Base-by-base conservation (phyloP, 2,888 invertebrate species). In the Pinctada fucata region DNA sequence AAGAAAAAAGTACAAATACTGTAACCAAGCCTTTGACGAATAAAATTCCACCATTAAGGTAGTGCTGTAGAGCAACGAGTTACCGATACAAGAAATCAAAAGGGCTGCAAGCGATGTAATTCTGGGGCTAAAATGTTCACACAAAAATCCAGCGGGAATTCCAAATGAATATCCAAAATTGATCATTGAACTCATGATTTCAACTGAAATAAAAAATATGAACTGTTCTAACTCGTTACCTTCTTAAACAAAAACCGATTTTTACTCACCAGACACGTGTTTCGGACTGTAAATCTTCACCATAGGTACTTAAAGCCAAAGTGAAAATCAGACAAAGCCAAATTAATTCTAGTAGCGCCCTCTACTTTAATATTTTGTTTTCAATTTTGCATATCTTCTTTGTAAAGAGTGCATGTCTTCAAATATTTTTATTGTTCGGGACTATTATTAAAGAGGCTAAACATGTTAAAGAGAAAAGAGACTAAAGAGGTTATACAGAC, bases 121-220 rank as follows among this genome's bases (percentile, higher is more conserved):
- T 5, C 85, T 72, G 2, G 81, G 68, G 3, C 87, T 86, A 31
- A 84, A 58, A 13, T 79, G 73, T 76, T 87, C 87, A 45, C 79
- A 77, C 77, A 84, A 74, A 3, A 83, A 66, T 2, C 87, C 87
- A 2, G 86, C 85, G 10, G 84, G 84, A 64, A 84, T 80, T 3
- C 83, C 86, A 8, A 85, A 63, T 2, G 84, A 83, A n/a, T 83
- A 83, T 6, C 87, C 87, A 48, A 85, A 82, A 79, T 87, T 87
- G 1, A 81, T 82, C 76, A 85, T 75, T 2, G 86, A 79, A 2
- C 83, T 80, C 73, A 87, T 82, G 51, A 86, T 70, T 71, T 85
- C 87, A 72, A 86, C 87, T 87, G 76, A 4, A 78, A 80, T 45
- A 63, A 69, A 58, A 48, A 68, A 49, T 48, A 50, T 67, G 31